Evolutionary conservation across 2,888 invertebrate genomes (phyloP).

Genomic region (Melinaea marsaeus): DNA sequence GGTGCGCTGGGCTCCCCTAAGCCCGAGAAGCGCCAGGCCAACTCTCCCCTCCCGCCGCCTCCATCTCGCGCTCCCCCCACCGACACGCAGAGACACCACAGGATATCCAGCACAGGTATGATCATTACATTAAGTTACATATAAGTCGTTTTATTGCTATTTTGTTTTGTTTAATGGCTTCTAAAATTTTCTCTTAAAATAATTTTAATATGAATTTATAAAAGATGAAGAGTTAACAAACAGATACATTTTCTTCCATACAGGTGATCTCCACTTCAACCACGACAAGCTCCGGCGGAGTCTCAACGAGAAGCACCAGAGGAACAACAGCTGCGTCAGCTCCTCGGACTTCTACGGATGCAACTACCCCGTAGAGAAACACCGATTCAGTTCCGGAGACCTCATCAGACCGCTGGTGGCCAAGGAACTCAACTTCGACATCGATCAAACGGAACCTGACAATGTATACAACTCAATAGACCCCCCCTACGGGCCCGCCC

Average conservation of each 20-base stretch:
- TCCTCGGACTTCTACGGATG: slow-evolving; percentile 76
- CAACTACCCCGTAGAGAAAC: slow-evolving; percentile 74
- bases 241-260: background rate
- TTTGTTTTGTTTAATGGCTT: background rate
- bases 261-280: slow-evolving; percentile 70
- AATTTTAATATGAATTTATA: too few relatives aligned
- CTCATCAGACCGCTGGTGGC: slow-evolving; percentile 69
- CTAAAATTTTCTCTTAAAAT: too few relatives aligned
- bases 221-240: too few relatives aligned
- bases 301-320: slow-evolving; percentile 73
- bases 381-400: slow-evolving; percentile 72
- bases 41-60: slow-evolving; percentile 91
- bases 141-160: background rate
- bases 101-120: slow-evolving; percentile 69
- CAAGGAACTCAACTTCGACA: slow-evolving; percentile 65
- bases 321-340: slow-evolving; percentile 75
- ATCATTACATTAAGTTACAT: too few relatives aligned
- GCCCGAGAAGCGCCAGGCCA: slow-evolving; percentile 93
- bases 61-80: slow-evolving; percentile 57
- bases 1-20: slow-evolving; percentile 91
- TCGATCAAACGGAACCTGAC: slow-evolving; percentile 59
- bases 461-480: slow-evolving; percentile 69
- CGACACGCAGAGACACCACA: slow-evolving; percentile 51
- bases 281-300: slow-evolving; percentile 70
- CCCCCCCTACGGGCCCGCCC: slow-evolving; percentile 54